Percentiles rank a stretch among this genome's conserved stretches.
phyloP scores from a whole-genome alignment of 2,888 invertebrate genomes.

The Pterostichus madidus region DNA sequence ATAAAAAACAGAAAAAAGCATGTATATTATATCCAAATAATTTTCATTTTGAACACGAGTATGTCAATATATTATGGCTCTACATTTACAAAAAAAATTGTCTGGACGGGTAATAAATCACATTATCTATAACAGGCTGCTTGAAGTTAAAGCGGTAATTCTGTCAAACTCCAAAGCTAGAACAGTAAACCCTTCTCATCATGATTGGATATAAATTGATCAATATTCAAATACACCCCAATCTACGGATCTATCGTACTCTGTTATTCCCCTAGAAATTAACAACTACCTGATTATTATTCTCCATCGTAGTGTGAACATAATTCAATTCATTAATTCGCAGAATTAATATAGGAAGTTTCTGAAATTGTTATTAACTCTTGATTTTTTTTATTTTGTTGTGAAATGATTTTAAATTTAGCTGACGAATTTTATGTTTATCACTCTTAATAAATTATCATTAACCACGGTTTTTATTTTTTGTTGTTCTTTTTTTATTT shows the following conservation, averaged over 20 bases:
- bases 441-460: too few relatives aligned
- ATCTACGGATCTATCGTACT: constrained; percentile 9
- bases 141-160: constrained; percentile 33
- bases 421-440: too few relatives aligned
- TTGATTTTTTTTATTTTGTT: neutral
- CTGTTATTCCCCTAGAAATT: constrained; percentile 11
- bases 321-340: neutral
- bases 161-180: constrained; percentile 42
- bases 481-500: too few relatives aligned
- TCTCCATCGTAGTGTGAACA: constrained; percentile 1
- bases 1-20: too few relatives aligned
- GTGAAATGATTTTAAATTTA: too few relatives aligned
- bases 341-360: neutral
- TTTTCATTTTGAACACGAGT: too few relatives aligned
- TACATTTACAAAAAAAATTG: too few relatives aligned
- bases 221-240: constrained; percentile 33
- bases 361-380: neutral
- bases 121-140: constrained; percentile 28
- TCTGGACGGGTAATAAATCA: constrained; percentile 33
- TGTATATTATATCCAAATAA: too few relatives aligned
- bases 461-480: too few relatives aligned
- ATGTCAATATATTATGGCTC: too few relatives aligned
- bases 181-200: constrained; percentile 37
- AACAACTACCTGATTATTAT: constrained; percentile 25
- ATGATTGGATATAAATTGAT: constrained; percentile 46